Conservation (phyloP, 1,140 invertebrate species). For the Planococcus citri region DNA sequence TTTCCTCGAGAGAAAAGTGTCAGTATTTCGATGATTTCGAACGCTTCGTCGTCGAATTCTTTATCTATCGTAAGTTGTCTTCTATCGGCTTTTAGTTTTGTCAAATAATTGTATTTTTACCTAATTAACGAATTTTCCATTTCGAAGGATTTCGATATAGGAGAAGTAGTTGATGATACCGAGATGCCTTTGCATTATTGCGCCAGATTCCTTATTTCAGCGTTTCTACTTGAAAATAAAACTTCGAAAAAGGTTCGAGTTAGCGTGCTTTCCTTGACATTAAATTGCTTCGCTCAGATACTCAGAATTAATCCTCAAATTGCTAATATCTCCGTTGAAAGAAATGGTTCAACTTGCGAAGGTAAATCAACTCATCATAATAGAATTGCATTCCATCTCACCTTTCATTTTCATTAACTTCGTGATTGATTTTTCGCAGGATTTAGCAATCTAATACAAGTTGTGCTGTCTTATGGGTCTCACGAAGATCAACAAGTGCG, state of each 20-base stretch:
- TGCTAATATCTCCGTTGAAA: constrained; percentile 49
- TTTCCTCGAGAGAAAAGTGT: neutral
- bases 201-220: constrained; percentile 53
- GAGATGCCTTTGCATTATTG: constrained; percentile 52
- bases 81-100: neutral
- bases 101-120: too few species aligned
- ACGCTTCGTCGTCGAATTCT: neutral
- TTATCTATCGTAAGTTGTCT: constrained; percentile 12
- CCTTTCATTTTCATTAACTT: neutral
- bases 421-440: constrained; percentile 8
- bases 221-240: constrained; percentile 52
- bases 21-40: neutral
- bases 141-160: constrained; percentile 49
- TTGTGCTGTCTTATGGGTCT: constrained; percentile 38
- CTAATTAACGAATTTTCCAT: too few species aligned
- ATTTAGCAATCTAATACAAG: constrained; percentile 1
- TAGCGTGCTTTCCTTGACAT: constrained; percentile 68
- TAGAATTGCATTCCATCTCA: neutral
- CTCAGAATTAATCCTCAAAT: constrained; percentile 54
- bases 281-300: constrained; percentile 57
- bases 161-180: constrained; percentile 45
- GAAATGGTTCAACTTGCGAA: constrained; percentile 30
- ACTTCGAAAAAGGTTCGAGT: constrained; percentile 58
- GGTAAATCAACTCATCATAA: too few species aligned
- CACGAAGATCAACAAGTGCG: constrained; percentile 64